phyloP scores from a whole-genome alignment of 2,113 vertebrate species.

The Macrotus californicus region DNA sequence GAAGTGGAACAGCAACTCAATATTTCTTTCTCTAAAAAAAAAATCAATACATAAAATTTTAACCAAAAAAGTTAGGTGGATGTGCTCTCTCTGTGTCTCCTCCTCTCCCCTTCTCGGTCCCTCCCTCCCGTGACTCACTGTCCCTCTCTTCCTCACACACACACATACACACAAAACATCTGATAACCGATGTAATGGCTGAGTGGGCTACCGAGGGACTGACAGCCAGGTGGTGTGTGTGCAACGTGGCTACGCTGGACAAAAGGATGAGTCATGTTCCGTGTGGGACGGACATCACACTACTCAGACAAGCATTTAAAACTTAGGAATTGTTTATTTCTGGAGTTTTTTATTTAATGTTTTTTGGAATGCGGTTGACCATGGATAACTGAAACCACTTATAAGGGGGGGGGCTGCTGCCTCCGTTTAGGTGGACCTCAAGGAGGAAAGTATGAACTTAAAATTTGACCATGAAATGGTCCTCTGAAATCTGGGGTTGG shows the following conservation, averaged over 20 bases:
- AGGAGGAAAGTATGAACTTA: conserved; percentile 15
- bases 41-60: too few relatives aligned
- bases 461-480: not conserved
- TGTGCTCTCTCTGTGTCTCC: not conserved
- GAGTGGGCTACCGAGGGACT: too few relatives aligned
- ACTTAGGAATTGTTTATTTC: not conserved
- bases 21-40: too few relatives aligned
- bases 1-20: too few relatives aligned
- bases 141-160: not conserved
- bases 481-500: not conserved
- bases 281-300: not conserved
- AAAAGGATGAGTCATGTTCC: not conserved
- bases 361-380: not conserved
- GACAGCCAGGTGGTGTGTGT: too few relatives aligned
- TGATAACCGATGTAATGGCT: not conserved
- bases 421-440: not conserved
- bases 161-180: not conserved
- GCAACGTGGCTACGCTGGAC: not conserved
- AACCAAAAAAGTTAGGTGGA: not conserved
- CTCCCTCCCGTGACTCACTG: not conserved
- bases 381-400: not conserved
- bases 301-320: not conserved
- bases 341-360: not conserved
- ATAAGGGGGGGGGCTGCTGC: not conserved
- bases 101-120: not conserved